A percentile compares a stretch with the other conserved stretches of the same genome.
phyloP scores from a whole-genome alignment of 2,113 vertebrate genomes.

The Prinia subflava region DNA sequence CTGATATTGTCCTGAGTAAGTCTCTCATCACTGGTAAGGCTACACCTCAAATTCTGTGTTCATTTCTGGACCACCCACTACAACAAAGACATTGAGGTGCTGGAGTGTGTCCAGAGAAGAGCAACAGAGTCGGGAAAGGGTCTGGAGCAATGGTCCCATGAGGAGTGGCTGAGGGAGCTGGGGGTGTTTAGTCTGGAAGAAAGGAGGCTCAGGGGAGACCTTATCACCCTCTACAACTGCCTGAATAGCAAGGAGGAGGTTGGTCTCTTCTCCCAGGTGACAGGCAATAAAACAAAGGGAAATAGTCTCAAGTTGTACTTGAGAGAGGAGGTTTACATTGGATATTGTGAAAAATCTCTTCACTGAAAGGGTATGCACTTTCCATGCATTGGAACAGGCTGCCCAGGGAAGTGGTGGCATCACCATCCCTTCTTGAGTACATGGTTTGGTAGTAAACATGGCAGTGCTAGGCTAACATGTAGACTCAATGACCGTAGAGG shows the following conservation, averaged over 20 bases:
- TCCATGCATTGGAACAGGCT: background rate
- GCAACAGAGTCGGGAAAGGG: background rate
- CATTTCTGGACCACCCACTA: background rate
- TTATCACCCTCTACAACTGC: background rate
- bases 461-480: too few relatives aligned
- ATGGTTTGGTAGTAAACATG: background rate
- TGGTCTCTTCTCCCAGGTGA: background rate
- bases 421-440: background rate
- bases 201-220: background rate
- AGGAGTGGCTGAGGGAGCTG: background rate
- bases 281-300: background rate
- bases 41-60: fast-evolving
- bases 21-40: background rate
- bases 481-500: background rate
- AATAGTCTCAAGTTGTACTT: background rate
- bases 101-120: background rate
- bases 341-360: background rate
- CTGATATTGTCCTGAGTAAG: background rate
- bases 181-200: background rate
- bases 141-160: background rate
- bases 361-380: background rate
- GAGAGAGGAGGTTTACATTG: background rate
- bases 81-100: background rate
- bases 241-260: background rate
- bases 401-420: background rate